Conservation (phyloP, 2,113 vertebrate species). For the Gobius niger region DNA sequence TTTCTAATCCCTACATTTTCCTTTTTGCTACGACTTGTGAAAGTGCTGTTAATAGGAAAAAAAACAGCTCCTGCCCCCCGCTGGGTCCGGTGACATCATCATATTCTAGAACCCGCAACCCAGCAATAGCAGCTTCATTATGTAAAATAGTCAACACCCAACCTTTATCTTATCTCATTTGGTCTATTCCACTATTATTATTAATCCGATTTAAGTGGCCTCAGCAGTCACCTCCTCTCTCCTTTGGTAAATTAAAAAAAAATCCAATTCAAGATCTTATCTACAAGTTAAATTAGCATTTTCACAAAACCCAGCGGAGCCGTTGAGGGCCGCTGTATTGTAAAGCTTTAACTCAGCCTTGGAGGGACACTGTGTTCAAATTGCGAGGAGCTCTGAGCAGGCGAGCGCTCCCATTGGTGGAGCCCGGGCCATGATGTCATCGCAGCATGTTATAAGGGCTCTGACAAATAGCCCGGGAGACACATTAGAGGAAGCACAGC, state of each 20-base stretch:
- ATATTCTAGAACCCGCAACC: too few relatives aligned
- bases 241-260: neutral
- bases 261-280: neutral
- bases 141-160: too few relatives aligned
- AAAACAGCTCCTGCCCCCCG: too few relatives aligned
- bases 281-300: neutral
- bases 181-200: too few relatives aligned
- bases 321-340: neutral
- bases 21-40: too few relatives aligned
- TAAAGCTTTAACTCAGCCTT: slow-evolving; percentile 31
- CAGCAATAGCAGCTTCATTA: too few relatives aligned
- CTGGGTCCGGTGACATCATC: too few relatives aligned
- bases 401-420: slow-evolving; percentile 71
- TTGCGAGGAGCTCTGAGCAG: slow-evolving; percentile 58
- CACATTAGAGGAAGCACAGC: slow-evolving; percentile 69
- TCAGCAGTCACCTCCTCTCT: neutral
- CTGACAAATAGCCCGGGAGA: slow-evolving; percentile 76
- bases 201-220: neutral
- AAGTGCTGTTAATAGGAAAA: too few relatives aligned
- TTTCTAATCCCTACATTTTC: too few relatives aligned
- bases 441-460: slow-evolving; percentile 75
- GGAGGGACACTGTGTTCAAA: slow-evolving; percentile 67
- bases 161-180: too few relatives aligned
- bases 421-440: slow-evolving; percentile 75
- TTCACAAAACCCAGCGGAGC: neutral